Evolutionary conservation across 2,797 vertebrate species (phyloP).

Genomic region (Allobates femoralis): DNA sequence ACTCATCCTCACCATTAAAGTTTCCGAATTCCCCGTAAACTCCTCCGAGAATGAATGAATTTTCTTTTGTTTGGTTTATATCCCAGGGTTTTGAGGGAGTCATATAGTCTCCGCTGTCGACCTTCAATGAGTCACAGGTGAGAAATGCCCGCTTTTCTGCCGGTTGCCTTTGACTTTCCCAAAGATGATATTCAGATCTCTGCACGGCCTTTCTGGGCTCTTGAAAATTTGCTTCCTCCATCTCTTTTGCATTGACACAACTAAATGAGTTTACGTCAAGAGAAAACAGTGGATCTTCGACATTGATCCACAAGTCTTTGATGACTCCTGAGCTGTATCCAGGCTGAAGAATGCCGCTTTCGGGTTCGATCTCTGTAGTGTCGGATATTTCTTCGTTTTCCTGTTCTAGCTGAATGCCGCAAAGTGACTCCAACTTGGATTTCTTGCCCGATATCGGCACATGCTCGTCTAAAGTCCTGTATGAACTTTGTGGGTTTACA

Average conservation of each 20-base stretch:
- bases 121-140: slow-evolving; percentile 85
- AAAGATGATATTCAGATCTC: slow-evolving; percentile 95
- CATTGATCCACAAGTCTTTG: slow-evolving; percentile 97
- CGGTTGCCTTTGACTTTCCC: slow-evolving; percentile 90
- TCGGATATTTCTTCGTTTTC: slow-evolving; percentile 86
- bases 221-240: slow-evolving; percentile 77
- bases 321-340: slow-evolving; percentile 98
- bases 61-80: slow-evolving; percentile 85
- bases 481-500: slow-evolving; percentile 73
- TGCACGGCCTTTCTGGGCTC: slow-evolving; percentile 91
- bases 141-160: slow-evolving; percentile 83
- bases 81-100: slow-evolving; percentile 96
- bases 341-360: slow-evolving; percentile 83
- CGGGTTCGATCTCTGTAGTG: slow-evolving; percentile 81
- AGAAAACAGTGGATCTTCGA: slow-evolving; percentile 86
- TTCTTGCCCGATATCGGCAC: slow-evolving; percentile 89
- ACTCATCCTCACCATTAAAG: slow-evolving; percentile 87
- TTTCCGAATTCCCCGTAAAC: slow-evolving; percentile 96
- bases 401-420: slow-evolving; percentile 94
- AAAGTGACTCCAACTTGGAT: slow-evolving; percentile 98
- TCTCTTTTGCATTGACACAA: slow-evolving; percentile 84
- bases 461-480: slow-evolving; percentile 81
- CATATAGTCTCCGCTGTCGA: slow-evolving; percentile 92
- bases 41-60: slow-evolving; percentile 93
- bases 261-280: slow-evolving; percentile 85